Conservation (phyloP, 2,888 invertebrate genomes). For the Tetragonula carbonaria region DNA sequence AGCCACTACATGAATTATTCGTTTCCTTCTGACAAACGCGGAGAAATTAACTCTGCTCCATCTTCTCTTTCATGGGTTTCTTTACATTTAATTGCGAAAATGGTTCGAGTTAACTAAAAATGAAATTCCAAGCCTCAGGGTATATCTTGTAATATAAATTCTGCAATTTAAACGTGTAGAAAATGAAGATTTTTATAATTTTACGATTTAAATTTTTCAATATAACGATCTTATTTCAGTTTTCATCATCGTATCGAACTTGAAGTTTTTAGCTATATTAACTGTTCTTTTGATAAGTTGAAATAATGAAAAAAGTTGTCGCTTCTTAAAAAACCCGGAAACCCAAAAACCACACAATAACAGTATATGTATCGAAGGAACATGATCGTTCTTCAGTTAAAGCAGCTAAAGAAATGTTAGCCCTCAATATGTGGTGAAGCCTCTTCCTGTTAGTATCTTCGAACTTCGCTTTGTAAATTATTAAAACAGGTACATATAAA, state of each 20-base stretch:
- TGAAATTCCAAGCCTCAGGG: not conserved
- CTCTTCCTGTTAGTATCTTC: not conserved
- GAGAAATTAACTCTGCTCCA: not conserved
- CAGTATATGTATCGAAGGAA: slow-evolving; percentile 12
- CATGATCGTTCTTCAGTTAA: slow-evolving; percentile 8
- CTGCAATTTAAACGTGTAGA: not conserved
- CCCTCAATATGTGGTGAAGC: not conserved
- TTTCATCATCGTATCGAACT: not conserved
- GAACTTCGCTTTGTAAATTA: not conserved
- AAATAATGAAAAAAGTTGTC: slow-evolving; percentile 7
- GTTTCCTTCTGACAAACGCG: not conserved
- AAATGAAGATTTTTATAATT: not conserved
- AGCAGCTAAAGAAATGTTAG: slow-evolving; percentile 17
- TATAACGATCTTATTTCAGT: not conserved
- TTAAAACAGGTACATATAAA: not conserved
- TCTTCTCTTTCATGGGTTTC: not conserved
- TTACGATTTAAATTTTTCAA: not conserved
- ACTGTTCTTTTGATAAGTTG: not conserved
- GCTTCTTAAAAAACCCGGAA: slow-evolving; percentile 35
- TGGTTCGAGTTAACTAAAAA: not conserved
- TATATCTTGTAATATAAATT: too few relatives aligned
- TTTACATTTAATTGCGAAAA: not conserved
- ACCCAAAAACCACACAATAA: slow-evolving; percentile 50
- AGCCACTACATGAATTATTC: not conserved
- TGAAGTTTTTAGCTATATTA: not conserved